Evolutionary conservation across 2,797 vertebrate genomes (phyloP).

Genomic region (Sylvilagus floridanus): DNA sequence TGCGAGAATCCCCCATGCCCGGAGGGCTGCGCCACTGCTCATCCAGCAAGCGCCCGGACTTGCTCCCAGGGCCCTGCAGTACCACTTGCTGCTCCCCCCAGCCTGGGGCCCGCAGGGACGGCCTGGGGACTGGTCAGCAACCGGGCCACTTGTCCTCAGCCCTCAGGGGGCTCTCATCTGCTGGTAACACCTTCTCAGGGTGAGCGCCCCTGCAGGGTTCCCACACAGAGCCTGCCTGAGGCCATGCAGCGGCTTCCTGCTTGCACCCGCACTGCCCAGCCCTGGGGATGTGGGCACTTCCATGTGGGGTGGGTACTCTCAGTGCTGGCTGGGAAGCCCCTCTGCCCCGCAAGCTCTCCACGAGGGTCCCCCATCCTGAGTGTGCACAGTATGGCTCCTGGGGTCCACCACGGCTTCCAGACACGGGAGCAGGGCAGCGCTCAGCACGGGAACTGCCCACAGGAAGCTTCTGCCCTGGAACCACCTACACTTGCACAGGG

Average conservation of each 20-base stretch:
- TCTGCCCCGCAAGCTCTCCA: neutral
- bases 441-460: constrained; percentile 29
- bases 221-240: neutral
- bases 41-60: neutral
- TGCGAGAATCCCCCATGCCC: neutral
- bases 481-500: constrained; percentile 2
- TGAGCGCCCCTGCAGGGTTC: neutral
- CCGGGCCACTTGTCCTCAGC: neutral
- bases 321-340: neutral
- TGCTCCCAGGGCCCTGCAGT: neutral
- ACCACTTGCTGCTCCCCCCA: neutral
- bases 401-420: neutral
- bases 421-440: neutral
- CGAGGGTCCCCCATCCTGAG: neutral
- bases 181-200: neutral
- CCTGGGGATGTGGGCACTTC: neutral
- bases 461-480: constrained; percentile 4
- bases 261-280: neutral
- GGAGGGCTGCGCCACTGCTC: neutral
- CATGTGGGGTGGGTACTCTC: neutral
- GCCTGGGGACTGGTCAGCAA: neutral
- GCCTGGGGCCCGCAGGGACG: neutral
- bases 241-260: neutral
- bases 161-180: neutral
- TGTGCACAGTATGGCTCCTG: neutral